These are phyloP conservation scores for Podotricha telesiphe DNA, from an alignment of 2,888 invertebrate genomes.

Conservation along the genomic window DNA sequence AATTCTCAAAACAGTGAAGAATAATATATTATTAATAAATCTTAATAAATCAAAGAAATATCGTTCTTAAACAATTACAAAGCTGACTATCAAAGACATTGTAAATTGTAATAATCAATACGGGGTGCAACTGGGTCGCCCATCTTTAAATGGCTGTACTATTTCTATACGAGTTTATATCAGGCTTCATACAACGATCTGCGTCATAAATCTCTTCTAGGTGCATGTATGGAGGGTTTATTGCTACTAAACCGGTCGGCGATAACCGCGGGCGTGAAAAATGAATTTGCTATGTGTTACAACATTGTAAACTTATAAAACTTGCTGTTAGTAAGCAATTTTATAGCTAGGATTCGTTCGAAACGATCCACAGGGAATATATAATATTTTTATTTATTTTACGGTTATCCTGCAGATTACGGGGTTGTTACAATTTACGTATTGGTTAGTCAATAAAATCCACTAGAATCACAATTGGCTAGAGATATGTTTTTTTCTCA, in stretches of 20 bases:
- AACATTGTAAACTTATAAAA: conserved; percentile 46
- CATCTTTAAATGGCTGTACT: conserved; percentile 18
- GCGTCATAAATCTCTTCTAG: conserved; percentile 41
- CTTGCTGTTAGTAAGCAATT: conserved; percentile 30
- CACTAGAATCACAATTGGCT: too few relatives aligned
- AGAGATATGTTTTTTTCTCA: too few relatives aligned
- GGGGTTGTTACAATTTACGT: background rate
- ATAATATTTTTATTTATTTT: conserved; percentile 4
- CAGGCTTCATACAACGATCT: conserved; percentile 29
- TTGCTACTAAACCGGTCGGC: conserved; percentile 48
- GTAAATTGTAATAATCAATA: conserved; percentile 22
- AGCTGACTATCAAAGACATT: background rate
- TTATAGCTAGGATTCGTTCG: conserved; percentile 21
- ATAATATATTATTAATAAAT: too few relatives aligned
- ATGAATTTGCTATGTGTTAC: conserved; percentile 49
- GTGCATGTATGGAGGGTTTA: conserved; percentile 45
- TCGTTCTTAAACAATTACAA: background rate
- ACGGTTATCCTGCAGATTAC: background rate
- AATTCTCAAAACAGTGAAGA: too few relatives aligned
- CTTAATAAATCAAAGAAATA: too few relatives aligned
- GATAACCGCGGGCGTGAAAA: conserved; percentile 50
- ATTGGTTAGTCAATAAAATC: too few relatives aligned
- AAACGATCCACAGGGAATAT: background rate
- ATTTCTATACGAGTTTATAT: conserved; percentile 11
- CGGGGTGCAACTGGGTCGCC: conserved; percentile 17